Evolutionary conservation across 2,888 invertebrate species (phyloP).

Genomic region (Harpalus rubripes): DNA sequence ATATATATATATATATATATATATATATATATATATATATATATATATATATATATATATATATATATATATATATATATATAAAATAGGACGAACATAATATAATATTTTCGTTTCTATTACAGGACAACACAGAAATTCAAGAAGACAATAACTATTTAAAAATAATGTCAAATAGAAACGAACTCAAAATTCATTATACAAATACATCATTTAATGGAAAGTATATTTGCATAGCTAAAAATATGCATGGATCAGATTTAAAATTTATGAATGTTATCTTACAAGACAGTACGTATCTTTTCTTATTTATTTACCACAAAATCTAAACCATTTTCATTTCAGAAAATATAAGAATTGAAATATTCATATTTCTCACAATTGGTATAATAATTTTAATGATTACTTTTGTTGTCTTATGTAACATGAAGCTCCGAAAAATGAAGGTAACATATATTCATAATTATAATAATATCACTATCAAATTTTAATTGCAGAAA

Average conservation of each 20-base stretch:
- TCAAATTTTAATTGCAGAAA: not conserved
- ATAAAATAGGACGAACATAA: not conserved
- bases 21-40: too few relatives aligned
- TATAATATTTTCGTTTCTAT: not conserved
- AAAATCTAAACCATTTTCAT: not conserved
- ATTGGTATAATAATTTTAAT: slow-evolving; percentile 2
- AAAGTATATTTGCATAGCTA: not conserved
- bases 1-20: too few relatives aligned
- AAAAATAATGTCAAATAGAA: slow-evolving; percentile 2
- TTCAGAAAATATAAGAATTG: not conserved
- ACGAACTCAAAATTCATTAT: not conserved
- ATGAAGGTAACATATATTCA: not conserved
- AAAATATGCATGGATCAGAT: not conserved
- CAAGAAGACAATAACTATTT: not conserved
- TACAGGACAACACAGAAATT: not conserved
- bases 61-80: too few relatives aligned
- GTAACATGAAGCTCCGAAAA: not conserved
- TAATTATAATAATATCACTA: not conserved
- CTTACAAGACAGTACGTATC: not conserved
- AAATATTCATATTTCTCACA: not conserved
- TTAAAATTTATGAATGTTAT: not conserved
- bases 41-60: too few relatives aligned
- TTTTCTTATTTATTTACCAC: not conserved
- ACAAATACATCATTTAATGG: not conserved
- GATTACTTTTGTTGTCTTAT: not conserved